Conservation (phyloP, 2,888 invertebrate genomes). For the Nephrotoma appendiculata region DNA sequence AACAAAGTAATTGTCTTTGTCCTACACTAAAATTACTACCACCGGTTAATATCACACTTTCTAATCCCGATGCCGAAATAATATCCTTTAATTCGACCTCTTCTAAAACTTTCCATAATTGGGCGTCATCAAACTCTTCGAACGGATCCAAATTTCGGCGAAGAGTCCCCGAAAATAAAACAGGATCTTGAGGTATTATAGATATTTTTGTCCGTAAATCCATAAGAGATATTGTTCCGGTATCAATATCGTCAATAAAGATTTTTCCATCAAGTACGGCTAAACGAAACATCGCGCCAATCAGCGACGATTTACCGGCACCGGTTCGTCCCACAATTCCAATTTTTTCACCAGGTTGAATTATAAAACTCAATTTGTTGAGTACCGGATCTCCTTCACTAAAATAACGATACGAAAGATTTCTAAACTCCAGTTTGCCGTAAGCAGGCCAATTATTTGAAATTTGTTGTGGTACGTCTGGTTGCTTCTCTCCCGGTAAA, state of each 20-base stretch:
- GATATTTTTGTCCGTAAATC: slow-evolving; percentile 44
- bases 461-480: slow-evolving; percentile 15
- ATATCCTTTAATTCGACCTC: slow-evolving; percentile 49
- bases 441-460: slow-evolving; percentile 34
- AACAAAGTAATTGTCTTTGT: slow-evolving; percentile 56
- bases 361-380: slow-evolving; percentile 44
- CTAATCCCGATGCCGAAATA: slow-evolving; percentile 37
- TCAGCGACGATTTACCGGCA: slow-evolving; percentile 59
- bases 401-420: slow-evolving; percentile 51
- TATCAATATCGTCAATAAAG: slow-evolving; percentile 49
- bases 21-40: slow-evolving; percentile 48
- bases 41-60: slow-evolving; percentile 38
- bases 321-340: slow-evolving; percentile 52
- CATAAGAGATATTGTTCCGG: slow-evolving; percentile 40
- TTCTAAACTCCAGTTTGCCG: slow-evolving; percentile 35
- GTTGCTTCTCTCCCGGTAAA: slow-evolving; percentile 29
- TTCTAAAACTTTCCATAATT: slow-evolving; percentile 56
- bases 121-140: slow-evolving; percentile 48
- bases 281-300: slow-evolving; percentile 40
- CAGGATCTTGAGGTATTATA: slow-evolving; percentile 44
- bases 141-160: slow-evolving; percentile 60
- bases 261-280: slow-evolving; percentile 51
- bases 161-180: slow-evolving; percentile 37
- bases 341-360: slow-evolving; percentile 40
- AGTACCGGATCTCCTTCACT: slow-evolving; percentile 69